Conservation (phyloP, 1,140 invertebrate genomes). For the Zaprionus ghesquierei region DNA sequence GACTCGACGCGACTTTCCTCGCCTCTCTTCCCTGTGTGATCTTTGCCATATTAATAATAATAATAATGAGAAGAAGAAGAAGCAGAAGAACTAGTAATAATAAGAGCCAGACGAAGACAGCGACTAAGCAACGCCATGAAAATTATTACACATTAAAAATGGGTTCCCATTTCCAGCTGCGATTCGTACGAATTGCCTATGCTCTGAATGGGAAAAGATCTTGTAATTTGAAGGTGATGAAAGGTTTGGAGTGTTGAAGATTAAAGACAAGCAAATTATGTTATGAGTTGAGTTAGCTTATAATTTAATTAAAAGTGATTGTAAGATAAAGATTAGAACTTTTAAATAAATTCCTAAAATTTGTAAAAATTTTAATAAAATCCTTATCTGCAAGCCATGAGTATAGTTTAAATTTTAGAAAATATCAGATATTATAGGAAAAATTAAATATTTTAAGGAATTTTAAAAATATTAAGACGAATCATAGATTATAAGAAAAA, state of each 20-base stretch:
- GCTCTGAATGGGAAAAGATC: constrained; percentile 1
- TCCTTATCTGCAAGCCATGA: too few species aligned
- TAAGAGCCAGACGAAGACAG: constrained; percentile 26
- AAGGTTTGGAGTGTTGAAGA: background rate
- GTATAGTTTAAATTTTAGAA: too few species aligned
- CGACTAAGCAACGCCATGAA: constrained; percentile 27
- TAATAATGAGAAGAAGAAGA: constrained; percentile 5
- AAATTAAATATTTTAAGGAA: too few species aligned
- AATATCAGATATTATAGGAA: too few species aligned
- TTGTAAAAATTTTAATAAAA: too few species aligned
- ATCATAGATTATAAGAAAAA: too few species aligned
- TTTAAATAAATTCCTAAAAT: too few species aligned
- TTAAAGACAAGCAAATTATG: too few species aligned
- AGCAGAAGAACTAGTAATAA: background rate
- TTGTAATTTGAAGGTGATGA: background rate
- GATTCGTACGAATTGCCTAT: constrained; percentile 12
- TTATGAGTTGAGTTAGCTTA: too few species aligned
- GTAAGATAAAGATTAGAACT: too few species aligned
- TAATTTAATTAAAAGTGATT: too few species aligned
- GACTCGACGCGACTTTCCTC: constrained; percentile 30
- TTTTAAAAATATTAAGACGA: too few species aligned
- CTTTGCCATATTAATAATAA: constrained; percentile 38
- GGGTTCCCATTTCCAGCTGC: background rate
- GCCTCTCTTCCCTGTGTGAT: constrained; percentile 15
- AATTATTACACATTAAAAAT: constrained; percentile 44